Evolutionary conservation across 53 echinoderm and acorn worm species (phyloP).

Genomic region (Temnopleurus reevesii): DNA sequence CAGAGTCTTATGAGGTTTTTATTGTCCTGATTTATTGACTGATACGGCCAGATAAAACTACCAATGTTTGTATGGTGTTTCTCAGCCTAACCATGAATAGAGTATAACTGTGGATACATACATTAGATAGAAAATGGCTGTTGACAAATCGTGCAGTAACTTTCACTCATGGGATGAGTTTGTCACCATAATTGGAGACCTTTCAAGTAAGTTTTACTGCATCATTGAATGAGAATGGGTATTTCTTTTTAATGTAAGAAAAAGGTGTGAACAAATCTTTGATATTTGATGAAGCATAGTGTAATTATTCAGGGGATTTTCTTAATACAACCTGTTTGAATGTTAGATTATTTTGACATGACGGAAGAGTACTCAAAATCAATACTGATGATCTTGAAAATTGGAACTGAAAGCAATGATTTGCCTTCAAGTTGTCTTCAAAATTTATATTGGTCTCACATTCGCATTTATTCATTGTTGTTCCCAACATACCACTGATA

Average conservation of each 20-base stretch:
- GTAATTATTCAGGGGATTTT: neutral
- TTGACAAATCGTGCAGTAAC: neutral
- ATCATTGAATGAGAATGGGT: neutral
- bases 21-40: too few relatives aligned
- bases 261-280: neutral
- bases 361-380: too few relatives aligned
- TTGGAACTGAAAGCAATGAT: too few relatives aligned
- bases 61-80: too few relatives aligned
- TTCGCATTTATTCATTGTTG: too few relatives aligned
- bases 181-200: slow-evolving; percentile 11
- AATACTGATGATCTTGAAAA: too few relatives aligned
- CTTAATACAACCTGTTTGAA: neutral
- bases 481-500: too few relatives aligned
- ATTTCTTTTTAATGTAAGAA: neutral
- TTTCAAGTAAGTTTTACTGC: slow-evolving; percentile 32
- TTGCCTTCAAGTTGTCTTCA: too few relatives aligned
- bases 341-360: neutral
- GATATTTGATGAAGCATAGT: neutral
- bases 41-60: too few relatives aligned
- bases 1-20: too few relatives aligned
- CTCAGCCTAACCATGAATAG: too few relatives aligned
- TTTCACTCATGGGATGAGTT: slow-evolving; percentile 34
- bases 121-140: neutral
- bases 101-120: neutral
- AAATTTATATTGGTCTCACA: too few relatives aligned